These are phyloP conservation scores for Falcunculus frontatus DNA, from an alignment of 2,113 vertebrate species.

Conservation along the genomic window DNA sequence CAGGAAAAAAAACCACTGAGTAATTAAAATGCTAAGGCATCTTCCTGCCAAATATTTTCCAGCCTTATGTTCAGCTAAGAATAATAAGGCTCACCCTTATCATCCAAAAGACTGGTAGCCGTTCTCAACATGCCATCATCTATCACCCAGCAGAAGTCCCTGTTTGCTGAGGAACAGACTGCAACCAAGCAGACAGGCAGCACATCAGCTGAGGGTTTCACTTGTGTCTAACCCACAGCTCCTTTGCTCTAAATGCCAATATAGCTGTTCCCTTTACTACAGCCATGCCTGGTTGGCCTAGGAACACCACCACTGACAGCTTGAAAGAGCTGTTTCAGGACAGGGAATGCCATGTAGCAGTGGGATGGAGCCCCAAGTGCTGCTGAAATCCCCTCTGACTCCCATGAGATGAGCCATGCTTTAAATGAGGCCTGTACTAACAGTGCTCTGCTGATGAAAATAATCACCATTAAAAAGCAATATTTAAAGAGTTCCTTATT, in stretches of 20 bases:
- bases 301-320: neutral
- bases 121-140: neutral
- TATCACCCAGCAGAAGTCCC: neutral
- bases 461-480: neutral
- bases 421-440: neutral
- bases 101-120: neutral
- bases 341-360: rapidly evolving
- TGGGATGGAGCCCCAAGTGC: neutral
- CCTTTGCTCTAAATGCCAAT: rapidly evolving
- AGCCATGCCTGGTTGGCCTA: neutral
- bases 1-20: neutral
- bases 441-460: neutral
- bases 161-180: neutral
- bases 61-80: slow-evolving; percentile 46
- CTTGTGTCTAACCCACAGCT: neutral
- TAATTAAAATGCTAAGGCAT: slow-evolving; percentile 35
- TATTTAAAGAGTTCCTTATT: neutral
- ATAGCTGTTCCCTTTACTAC: neutral
- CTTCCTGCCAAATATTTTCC: slow-evolving; percentile 37
- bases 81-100: neutral
- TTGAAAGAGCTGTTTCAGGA: neutral
- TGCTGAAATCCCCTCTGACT: neutral
- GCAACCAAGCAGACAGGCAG: neutral
- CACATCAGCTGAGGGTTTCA: neutral
- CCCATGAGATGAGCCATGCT: neutral